Percentiles rank a stretch among this genome's conserved stretches.
Conservation (phyloP, 1,140 invertebrate genomes). For the Diorhabda sublineata region DNA sequence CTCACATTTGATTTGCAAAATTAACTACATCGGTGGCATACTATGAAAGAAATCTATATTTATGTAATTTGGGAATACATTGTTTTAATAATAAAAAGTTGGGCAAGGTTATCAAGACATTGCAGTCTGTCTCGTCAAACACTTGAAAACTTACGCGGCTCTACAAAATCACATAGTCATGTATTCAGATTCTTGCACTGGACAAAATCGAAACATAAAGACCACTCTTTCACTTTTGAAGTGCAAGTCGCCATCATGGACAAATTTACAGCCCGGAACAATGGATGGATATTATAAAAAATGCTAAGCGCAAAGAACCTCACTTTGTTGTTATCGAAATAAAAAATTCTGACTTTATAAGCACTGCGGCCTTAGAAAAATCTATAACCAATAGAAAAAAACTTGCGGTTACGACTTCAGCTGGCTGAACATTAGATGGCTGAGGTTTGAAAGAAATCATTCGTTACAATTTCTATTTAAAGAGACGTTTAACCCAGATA, state of each 20-base stretch:
- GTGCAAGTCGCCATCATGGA: neutral
- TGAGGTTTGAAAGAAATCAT: constrained; percentile 7
- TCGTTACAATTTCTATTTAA: constrained; percentile 10
- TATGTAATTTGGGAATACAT: constrained; percentile 12
- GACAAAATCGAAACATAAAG: constrained; percentile 25
- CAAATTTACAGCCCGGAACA: neutral
- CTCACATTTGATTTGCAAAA: constrained; percentile 2
- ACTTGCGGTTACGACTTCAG: constrained; percentile 7
- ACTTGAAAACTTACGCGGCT: constrained; percentile 5
- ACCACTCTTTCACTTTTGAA: neutral
- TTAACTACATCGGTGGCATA: constrained; percentile 15
- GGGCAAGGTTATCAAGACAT: constrained; percentile 22
- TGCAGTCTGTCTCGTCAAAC: neutral
- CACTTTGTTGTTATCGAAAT: constrained; percentile 9
- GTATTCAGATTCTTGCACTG: constrained; percentile 23
- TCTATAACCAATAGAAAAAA: constrained; percentile 24
- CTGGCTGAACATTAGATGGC: constrained; percentile 14
- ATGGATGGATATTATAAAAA: constrained; percentile 25
- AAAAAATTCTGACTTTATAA: constrained; percentile 17
- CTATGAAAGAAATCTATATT: constrained; percentile 25
- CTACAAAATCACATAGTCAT: constrained; percentile 9
- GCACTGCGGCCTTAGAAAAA: constrained; percentile 13
- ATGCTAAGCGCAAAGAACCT: constrained; percentile 5
- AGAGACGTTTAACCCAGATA: constrained; percentile 4
- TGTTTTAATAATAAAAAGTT: constrained; percentile 9